Evolutionary conservation across 2,797 vertebrate genomes (phyloP).

Genomic region (Arrhamphus sclerolepis): DNA sequence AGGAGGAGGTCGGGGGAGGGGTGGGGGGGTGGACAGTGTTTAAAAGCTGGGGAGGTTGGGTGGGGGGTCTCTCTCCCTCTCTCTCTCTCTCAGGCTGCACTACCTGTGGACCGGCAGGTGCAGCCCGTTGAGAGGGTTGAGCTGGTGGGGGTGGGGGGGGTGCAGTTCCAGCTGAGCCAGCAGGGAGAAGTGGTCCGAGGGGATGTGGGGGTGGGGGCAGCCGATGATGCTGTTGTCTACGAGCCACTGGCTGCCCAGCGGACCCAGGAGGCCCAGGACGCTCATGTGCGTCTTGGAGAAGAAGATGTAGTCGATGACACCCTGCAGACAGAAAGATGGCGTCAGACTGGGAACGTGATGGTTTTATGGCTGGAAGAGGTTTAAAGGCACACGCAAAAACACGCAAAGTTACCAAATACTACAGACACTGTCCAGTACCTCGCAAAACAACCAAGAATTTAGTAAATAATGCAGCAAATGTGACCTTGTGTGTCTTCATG

Average conservation of each 20-base stretch:
- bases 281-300: constrained; percentile 98
- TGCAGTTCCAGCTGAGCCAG: constrained; percentile 97
- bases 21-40: constrained; percentile 38
- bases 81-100: constrained; percentile 80
- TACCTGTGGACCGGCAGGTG: constrained; percentile 95
- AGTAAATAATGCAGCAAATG: too few relatives aligned
- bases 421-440: too few relatives aligned
- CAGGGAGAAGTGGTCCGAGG: constrained; percentile 99
- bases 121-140: constrained; percentile 91
- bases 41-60: constrained; percentile 21
- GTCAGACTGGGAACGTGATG: not conserved
- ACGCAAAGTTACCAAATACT: too few relatives aligned
- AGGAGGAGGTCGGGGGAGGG: too few relatives aligned
- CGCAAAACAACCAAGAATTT: too few relatives aligned
- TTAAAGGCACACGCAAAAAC: too few relatives aligned
- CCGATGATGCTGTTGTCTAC: constrained; percentile 96
- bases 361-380: too few relatives aligned
- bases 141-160: constrained; percentile 82
- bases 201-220: constrained; percentile 98
- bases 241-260: constrained; percentile 97
- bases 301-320: constrained; percentile 99
- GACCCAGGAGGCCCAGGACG: constrained; percentile 92
- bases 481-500: too few relatives aligned
- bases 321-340: constrained; percentile 75
- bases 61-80: too few relatives aligned